Percentiles rank a stretch among this genome's conserved stretches.
Conservation (phyloP, 2,797 vertebrate species). For the Pantherophis alleghaniensis region DNA sequence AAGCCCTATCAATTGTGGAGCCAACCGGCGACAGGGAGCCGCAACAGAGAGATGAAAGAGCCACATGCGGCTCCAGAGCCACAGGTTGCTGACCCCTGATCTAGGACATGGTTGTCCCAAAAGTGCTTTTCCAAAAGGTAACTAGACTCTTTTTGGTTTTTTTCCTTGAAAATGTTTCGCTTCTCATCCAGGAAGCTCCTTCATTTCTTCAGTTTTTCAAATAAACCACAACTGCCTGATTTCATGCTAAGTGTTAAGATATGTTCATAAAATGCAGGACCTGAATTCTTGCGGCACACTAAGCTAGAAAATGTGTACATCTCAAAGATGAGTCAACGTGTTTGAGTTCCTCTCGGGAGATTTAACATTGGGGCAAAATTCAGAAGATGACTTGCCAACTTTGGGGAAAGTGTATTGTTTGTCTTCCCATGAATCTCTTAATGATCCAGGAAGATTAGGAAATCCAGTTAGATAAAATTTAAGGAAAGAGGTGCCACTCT, state of each 20-base stretch:
- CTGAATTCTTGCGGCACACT: neutral
- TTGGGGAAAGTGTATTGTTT: neutral
- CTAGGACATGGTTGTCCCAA: neutral
- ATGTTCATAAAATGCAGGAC: neutral
- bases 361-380: neutral
- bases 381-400: neutral
- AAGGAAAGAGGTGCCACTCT: neutral
- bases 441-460: neutral
- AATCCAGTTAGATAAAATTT: neutral
- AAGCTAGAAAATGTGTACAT: neutral
- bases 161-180: neutral
- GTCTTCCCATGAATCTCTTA: neutral
- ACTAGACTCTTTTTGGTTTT: neutral
- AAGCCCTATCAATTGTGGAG: no score
- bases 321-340: neutral
- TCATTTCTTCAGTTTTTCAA: neutral
- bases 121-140: neutral
- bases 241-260: neutral
- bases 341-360: neutral
- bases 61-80: no score
- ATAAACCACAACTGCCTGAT: neutral
- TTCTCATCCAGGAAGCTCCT: neutral
- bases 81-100: neutral
- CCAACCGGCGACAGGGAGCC: no score
- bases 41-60: no score